These are phyloP conservation scores for Pardalotus punctatus DNA, from an alignment of 2,113 vertebrate species.

Conservation along the genomic window DNA sequence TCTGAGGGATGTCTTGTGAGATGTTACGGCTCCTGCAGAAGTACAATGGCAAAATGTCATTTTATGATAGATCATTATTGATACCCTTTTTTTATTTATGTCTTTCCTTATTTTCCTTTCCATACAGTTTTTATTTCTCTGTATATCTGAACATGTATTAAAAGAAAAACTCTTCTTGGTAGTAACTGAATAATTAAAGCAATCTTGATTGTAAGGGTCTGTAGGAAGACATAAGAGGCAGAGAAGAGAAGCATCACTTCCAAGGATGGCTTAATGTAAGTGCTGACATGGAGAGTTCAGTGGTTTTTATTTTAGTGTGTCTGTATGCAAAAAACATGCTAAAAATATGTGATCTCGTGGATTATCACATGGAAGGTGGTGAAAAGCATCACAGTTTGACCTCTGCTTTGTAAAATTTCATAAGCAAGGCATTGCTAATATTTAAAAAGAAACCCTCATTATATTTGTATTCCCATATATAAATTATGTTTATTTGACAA, in stretches of 20 bases:
- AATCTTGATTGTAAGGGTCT: not conserved
- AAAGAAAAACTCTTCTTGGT: not conserved
- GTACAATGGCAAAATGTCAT: conserved; percentile 27
- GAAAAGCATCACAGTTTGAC: conserved; percentile 56
- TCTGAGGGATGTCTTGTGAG: conserved; percentile 38
- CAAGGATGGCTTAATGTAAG: not conserved
- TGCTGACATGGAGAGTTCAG: conserved; percentile 26
- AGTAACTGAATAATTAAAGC: not conserved
- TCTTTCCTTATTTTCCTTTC: conserved; percentile 13
- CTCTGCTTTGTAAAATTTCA: not conserved
- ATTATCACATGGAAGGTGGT: conserved; percentile 49
- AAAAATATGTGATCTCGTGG: conserved; percentile 55
- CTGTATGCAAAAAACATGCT: conserved; percentile 31
- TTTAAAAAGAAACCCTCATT: not conserved
- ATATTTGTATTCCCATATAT: not conserved
- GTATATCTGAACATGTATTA: not conserved
- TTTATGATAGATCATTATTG: conserved; percentile 54
- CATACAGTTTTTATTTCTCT: not conserved
- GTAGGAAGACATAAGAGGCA: not conserved
- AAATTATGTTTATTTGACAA: not conserved
- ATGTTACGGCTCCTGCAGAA: conserved; percentile 47
- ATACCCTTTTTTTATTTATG: conserved; percentile 52
- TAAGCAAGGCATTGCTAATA: not conserved
- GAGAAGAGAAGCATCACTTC: not conserved
- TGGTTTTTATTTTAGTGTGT: not conserved